These are phyloP conservation scores for Gymnogyps californianus DNA, from an alignment of 2,113 vertebrate genomes.

Conservation along the genomic window DNA sequence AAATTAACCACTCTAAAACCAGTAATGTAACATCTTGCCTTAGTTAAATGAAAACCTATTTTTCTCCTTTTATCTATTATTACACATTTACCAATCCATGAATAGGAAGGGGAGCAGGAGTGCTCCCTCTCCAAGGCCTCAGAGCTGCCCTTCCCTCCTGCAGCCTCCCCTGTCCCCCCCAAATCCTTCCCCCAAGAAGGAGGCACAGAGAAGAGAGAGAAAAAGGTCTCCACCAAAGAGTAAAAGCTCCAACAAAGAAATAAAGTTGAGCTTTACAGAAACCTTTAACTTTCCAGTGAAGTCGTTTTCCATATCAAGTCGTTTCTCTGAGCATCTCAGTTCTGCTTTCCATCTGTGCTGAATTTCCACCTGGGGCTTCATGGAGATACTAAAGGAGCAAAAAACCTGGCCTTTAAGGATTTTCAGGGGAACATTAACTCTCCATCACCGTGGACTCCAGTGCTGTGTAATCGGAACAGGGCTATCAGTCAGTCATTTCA, in stretches of 20 bases:
- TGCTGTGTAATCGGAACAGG: neutral
- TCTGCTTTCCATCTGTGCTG: neutral
- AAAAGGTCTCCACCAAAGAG: neutral
- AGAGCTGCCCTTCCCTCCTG: neutral
- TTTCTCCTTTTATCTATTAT: neutral
- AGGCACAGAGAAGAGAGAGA: neutral
- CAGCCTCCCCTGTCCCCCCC: neutral
- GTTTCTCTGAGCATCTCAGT: neutral
- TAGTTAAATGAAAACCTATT: neutral
- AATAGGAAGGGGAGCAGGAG: neutral
- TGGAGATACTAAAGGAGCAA: neutral
- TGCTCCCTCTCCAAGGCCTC: neutral
- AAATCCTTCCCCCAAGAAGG: neutral
- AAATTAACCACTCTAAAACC: neutral
- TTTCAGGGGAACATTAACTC: neutral
- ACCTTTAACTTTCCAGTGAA: neutral
- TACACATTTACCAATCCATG: accelerated
- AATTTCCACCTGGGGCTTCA: neutral
- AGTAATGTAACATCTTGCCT: neutral
- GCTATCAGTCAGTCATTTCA: neutral
- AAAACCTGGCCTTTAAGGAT: neutral
- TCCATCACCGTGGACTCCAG: accelerated
- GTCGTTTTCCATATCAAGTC: neutral
- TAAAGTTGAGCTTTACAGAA: neutral
- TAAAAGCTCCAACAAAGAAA: neutral